Percentiles rank a stretch among this genome's conserved stretches.
phyloP scores from a whole-genome alignment of 2,797 vertebrate genomes.

The Cossypha dichroa region DNA sequence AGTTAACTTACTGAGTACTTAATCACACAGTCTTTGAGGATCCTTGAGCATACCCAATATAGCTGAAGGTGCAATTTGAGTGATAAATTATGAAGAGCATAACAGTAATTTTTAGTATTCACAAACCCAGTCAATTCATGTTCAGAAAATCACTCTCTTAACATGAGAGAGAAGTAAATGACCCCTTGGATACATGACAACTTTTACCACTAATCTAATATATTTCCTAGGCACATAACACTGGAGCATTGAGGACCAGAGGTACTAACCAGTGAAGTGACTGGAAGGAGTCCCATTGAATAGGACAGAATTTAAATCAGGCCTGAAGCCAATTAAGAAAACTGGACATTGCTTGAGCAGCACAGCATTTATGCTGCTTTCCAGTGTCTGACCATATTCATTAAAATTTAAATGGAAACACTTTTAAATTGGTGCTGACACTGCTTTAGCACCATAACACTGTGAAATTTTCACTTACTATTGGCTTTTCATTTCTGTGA shows the following conservation, averaged over 20 bases:
- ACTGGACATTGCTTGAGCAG: not conserved
- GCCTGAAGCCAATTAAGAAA: not conserved
- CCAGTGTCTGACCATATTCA: slow-evolving; percentile 36
- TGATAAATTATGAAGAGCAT: slow-evolving; percentile 22
- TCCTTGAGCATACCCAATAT: not conserved
- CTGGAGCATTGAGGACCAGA: not conserved
- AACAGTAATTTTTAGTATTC: slow-evolving; percentile 43
- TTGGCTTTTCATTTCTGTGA: slow-evolving; percentile 57
- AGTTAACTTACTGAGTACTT: slow-evolving; percentile 28
- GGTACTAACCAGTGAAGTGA: not conserved
- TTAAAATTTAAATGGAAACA: slow-evolving; percentile 56
- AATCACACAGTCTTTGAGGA: slow-evolving; percentile 26
- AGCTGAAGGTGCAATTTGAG: slow-evolving; percentile 36
- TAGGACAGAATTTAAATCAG: not conserved
- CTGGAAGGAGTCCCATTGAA: not conserved
- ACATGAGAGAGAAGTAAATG: slow-evolving; percentile 42
- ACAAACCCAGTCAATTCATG: slow-evolving; percentile 14
- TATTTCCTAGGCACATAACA: not conserved
- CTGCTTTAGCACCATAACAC: slow-evolving; percentile 46
- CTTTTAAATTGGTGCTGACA: slow-evolving; percentile 59
- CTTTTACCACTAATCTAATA: slow-evolving; percentile 12
- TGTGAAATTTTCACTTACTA: slow-evolving; percentile 58
- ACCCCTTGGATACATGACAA: slow-evolving; percentile 45
- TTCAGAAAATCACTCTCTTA: slow-evolving; percentile 44
- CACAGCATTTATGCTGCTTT: slow-evolving; percentile 32